Conservation (phyloP, 2,888 invertebrate species). For the Scaptomyza parva region DNA sequence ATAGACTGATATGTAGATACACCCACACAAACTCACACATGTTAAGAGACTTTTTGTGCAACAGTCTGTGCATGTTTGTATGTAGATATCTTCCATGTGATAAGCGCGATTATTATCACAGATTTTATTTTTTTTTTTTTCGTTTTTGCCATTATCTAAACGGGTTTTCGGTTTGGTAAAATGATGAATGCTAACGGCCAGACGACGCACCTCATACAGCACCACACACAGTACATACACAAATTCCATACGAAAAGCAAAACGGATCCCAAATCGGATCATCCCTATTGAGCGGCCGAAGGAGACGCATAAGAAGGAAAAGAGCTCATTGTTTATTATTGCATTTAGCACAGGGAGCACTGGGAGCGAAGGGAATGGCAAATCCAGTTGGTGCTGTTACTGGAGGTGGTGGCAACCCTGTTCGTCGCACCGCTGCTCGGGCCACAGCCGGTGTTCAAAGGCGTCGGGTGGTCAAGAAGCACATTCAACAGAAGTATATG, state of each 20-base stretch:
- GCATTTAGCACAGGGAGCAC: neutral
- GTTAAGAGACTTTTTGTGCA: slow-evolving; percentile 28
- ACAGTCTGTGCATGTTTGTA: slow-evolving; percentile 45
- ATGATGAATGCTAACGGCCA: slow-evolving; percentile 74
- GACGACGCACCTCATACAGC: slow-evolving; percentile 59
- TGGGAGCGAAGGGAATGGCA: slow-evolving; percentile 29
- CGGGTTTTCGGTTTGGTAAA: slow-evolving; percentile 66
- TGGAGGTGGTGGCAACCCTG: slow-evolving; percentile 29
- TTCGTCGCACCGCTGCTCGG: slow-evolving; percentile 77
- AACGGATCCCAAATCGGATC: slow-evolving; percentile 38
- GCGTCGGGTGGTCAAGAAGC: slow-evolving; percentile 84
- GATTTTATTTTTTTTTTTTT: slow-evolving; percentile 50
- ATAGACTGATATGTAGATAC: neutral
- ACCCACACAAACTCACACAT: neutral
- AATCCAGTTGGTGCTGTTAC: slow-evolving; percentile 21
- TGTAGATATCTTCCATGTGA: slow-evolving; percentile 66
- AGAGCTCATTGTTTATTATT: neutral
- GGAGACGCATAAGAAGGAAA: slow-evolving; percentile 6
- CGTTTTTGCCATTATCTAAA: slow-evolving; percentile 74
- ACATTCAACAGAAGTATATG: slow-evolving; percentile 85
- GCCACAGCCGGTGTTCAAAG: slow-evolving; percentile 83
- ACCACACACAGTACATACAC: slow-evolving; percentile 36
- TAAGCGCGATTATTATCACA: slow-evolving; percentile 78
- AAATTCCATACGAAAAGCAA: slow-evolving; percentile 46
- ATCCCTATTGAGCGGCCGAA: slow-evolving; percentile 14